Conservation (phyloP, 2,888 invertebrate species). For the Eupithecia tripunctaria region DNA sequence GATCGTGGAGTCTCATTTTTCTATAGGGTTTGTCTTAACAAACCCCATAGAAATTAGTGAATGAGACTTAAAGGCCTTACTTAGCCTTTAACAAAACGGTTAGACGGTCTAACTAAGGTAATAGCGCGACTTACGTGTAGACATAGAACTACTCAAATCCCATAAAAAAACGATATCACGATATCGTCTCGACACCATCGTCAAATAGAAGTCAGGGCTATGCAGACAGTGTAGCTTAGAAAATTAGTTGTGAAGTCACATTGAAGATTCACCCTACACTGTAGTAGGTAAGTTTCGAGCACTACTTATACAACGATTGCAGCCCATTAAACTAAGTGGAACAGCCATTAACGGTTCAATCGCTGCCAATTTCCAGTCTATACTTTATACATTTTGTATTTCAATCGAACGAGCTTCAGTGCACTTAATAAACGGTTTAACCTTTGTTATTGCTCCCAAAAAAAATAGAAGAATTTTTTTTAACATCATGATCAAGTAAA, state of each 20-base stretch:
- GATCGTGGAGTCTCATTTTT: no score
- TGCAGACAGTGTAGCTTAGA: not conserved
- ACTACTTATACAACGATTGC: constrained; percentile 4
- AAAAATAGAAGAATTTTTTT: not conserved
- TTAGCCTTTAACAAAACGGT: no score
- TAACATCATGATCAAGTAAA: not conserved
- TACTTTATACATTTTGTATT: constrained; percentile 19
- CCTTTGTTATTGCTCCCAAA: not conserved
- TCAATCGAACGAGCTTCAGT: constrained; percentile 17
- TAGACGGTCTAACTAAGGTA: no score
- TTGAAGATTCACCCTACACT: not conserved
- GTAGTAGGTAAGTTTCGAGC: not conserved
- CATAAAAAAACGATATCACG: not conserved
- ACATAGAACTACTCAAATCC: no score
- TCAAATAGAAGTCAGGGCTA: not conserved
- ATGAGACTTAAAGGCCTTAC: no score
- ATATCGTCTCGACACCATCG: not conserved
- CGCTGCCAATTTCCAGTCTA: constrained; percentile 28
- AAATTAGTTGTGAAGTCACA: not conserved
- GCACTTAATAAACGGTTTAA: constrained; percentile 5
- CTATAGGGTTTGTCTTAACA: no score
- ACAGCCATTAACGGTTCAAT: constrained; percentile 28
- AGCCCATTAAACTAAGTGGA: constrained; percentile 36
- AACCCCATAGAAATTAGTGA: no score
- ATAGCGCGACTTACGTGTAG: no score